Percentiles rank a stretch among this genome's conserved stretches.
Conservation (phyloP, 2,797 vertebrate genomes). For the Chelonia mydas region DNA sequence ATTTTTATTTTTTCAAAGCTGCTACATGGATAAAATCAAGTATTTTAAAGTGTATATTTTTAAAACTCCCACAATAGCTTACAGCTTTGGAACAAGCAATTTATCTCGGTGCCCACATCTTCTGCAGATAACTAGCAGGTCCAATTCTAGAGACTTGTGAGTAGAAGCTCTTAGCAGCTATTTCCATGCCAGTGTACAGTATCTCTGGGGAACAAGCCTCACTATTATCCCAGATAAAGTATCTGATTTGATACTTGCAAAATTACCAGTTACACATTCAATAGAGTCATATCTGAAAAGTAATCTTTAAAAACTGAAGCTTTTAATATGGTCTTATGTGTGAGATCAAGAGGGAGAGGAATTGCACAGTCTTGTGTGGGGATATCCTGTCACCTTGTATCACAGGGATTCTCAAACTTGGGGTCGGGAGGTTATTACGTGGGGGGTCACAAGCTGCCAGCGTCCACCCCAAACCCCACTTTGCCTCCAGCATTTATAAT, state of each 20-base stretch:
- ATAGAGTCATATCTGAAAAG: not conserved
- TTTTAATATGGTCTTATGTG: not conserved
- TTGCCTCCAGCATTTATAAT: no score
- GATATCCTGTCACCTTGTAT: not conserved
- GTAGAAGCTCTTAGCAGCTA: not conserved
- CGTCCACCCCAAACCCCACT: no score
- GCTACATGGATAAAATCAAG: not conserved
- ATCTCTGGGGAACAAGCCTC: constrained; percentile 15
- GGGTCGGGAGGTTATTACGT: no score
- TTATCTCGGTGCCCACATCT: not conserved
- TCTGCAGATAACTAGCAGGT: not conserved
- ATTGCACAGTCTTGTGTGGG: not conserved
- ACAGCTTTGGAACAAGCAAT: not conserved
- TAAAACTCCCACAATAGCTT: not conserved
- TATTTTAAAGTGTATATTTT: not conserved
- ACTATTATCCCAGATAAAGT: not conserved
- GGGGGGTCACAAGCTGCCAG: no score
- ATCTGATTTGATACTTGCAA: not conserved
- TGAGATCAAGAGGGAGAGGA: not conserved
- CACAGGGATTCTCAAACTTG: not conserved
- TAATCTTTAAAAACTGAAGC: not conserved
- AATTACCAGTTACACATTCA: constrained; percentile 17
- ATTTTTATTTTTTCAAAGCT: not conserved
- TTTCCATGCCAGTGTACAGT: not conserved
- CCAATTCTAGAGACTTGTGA: not conserved